Evolutionary conservation across 2,113 vertebrate genomes (phyloP).

Genomic region (Poeciliopsis retropinna): DNA sequence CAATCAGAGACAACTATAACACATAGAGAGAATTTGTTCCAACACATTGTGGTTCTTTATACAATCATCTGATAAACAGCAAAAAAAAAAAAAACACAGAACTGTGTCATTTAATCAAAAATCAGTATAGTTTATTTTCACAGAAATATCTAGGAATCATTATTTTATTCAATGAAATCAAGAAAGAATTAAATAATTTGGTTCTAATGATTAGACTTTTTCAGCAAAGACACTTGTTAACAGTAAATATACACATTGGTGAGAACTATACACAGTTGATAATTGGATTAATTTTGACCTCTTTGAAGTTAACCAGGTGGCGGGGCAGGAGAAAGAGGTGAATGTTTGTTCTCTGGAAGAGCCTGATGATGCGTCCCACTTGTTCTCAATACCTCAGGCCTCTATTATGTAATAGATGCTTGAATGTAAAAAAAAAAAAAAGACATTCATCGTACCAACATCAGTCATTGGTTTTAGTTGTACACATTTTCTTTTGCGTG

Average conservation of each 20-base stretch:
- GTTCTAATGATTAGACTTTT: conserved; percentile 26
- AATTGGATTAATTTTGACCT: conserved; percentile 20
- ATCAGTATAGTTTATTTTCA: background rate
- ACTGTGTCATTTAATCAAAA: conserved; percentile 2
- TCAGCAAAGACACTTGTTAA: conserved; percentile 18
- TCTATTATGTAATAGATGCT: background rate
- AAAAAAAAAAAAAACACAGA: background rate
- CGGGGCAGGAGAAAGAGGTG: conserved; percentile 1
- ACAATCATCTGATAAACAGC: background rate
- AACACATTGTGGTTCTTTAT: background rate
- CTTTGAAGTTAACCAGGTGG: conserved; percentile 3
- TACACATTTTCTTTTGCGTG: background rate
- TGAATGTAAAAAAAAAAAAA: background rate
- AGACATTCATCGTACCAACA: background rate
- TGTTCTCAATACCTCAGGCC: background rate
- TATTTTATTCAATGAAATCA: conserved; percentile 18
- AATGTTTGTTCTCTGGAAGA: background rate
- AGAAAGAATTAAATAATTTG: conserved; percentile 58
- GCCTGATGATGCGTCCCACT: background rate
- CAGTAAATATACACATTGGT: conserved; percentile 41
- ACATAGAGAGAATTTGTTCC: conserved; percentile 1
- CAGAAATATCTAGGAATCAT: conserved; percentile 10
- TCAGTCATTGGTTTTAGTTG: background rate
- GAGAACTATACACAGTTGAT: conserved; percentile 56
- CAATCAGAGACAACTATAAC: background rate